phyloP scores from a whole-genome alignment of 2,113 vertebrate species.

The Nerophis ophidion region DNA sequence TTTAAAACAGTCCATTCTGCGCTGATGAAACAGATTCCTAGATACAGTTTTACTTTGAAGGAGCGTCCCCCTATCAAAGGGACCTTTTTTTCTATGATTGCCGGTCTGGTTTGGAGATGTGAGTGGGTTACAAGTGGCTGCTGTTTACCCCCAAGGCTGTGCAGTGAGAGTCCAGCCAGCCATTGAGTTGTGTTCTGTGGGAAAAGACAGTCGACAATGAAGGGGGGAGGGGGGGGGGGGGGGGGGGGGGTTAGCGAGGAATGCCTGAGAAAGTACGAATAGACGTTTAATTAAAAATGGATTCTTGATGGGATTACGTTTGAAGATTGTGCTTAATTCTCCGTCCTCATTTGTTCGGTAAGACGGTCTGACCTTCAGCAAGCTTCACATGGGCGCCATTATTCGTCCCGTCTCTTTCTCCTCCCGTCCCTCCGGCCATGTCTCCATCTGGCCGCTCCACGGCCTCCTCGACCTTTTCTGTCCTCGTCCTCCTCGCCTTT shows the following conservation, averaged over 20 bases:
- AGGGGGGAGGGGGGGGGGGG: constrained; percentile 36
- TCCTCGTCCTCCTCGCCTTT: constrained; percentile 18
- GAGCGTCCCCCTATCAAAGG: constrained; percentile 21
- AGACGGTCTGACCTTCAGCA: constrained; percentile 33
- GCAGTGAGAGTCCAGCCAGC: constrained; percentile 59
- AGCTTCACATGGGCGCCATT: background rate
- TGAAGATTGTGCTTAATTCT: constrained; percentile 8
- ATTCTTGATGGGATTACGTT: constrained; percentile 47
- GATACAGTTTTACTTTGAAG: constrained; percentile 52
- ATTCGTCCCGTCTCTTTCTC: background rate
- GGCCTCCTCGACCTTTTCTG: constrained; percentile 10
- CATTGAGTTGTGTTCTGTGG: constrained; percentile 57
- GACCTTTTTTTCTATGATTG: constrained; percentile 40
- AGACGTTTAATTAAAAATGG: constrained; percentile 53
- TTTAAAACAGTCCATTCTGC: constrained; percentile 24
- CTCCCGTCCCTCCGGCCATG: constrained; percentile 11
- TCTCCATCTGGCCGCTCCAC: constrained; percentile 16
- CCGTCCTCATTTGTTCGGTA: background rate
- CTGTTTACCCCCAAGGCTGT: constrained; percentile 42
- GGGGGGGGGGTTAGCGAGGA: constrained; percentile 14
- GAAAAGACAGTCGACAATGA: constrained; percentile 33
- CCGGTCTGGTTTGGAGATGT: constrained; percentile 32
- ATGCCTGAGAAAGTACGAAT: constrained; percentile 37
- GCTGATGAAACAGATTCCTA: constrained; percentile 49
- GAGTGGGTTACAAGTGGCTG: constrained; percentile 29